Percentiles rank a stretch among this genome's conserved stretches.
Evolutionary conservation across 2,797 vertebrate genomes (phyloP).

Genomic region (Danio choprae): DNA sequence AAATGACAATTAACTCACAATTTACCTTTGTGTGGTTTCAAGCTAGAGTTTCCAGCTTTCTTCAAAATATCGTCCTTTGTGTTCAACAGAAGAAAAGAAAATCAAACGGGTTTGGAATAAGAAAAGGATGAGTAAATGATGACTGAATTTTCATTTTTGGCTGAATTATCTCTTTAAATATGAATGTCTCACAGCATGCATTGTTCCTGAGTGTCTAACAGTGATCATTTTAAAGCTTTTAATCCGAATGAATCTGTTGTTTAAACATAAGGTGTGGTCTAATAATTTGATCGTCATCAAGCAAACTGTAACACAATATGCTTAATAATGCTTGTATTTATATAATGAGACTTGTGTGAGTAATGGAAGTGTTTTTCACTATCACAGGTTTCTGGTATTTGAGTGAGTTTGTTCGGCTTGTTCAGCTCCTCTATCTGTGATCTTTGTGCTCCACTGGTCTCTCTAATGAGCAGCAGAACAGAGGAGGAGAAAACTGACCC

Average conservation of each 20-base stretch:
- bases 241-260: neutral
- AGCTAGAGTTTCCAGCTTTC: no score
- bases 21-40: no score
- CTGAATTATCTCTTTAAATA: neutral
- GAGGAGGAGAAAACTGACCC: constrained; percentile 2
- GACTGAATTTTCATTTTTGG: no score
- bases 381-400: neutral
- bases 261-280: neutral
- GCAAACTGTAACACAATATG: neutral
- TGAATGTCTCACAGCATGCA: neutral
- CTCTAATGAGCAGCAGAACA: constrained; percentile 17
- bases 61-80: no score
- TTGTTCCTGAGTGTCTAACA: neutral
- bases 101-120: no score
- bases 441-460: constrained; percentile 24
- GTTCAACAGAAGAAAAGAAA: no score
- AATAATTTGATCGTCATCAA: neutral
- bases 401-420: neutral
- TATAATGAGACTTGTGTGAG: neutral
- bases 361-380: neutral
- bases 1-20: no score
- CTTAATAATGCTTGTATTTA: neutral
- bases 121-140: no score
- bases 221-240: neutral
- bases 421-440: constrained; percentile 20